These are phyloP conservation scores for Nycticryphes semicollaris DNA, from an alignment of 2,113 vertebrate genomes.

Conservation along the genomic window DNA sequence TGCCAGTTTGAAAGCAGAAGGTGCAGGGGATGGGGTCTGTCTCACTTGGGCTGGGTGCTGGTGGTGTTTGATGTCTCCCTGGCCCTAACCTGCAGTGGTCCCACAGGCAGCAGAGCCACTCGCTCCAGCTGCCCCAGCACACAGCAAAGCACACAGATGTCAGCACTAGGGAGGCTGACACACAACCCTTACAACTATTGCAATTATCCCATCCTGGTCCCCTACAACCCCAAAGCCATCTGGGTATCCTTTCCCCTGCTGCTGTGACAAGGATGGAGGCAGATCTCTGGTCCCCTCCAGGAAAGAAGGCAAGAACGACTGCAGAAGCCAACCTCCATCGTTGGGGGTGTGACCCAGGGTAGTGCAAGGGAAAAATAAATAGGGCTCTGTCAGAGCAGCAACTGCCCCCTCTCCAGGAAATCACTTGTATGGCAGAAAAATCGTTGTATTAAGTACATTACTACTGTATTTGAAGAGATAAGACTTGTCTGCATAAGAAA, in stretches of 20 bases:
- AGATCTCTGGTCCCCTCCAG: background rate
- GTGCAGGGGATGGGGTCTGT: background rate
- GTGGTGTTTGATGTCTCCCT: background rate
- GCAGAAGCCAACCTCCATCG: background rate
- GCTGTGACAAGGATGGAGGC: background rate
- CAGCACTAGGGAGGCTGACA: background rate
- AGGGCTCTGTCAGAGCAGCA: background rate
- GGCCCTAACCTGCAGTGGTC: background rate
- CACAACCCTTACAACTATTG: background rate
- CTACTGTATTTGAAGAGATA: background rate
- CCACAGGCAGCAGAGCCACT: fast-evolving
- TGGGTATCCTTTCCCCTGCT: background rate
- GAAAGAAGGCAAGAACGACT: background rate
- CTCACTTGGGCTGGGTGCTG: background rate
- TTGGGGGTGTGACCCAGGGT: background rate
- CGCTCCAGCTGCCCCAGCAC: background rate
- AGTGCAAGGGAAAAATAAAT: background rate
- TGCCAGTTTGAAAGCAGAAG: background rate
- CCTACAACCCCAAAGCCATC: background rate
- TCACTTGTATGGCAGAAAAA: background rate
- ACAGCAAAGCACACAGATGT: background rate
- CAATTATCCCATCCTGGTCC: background rate
- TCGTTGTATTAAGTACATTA: background rate
- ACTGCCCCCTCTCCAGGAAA: background rate
- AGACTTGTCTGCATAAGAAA: background rate